Evolutionary conservation across 1,140 invertebrate species (phyloP).

Genomic region (Xylocopa sonorina): DNA sequence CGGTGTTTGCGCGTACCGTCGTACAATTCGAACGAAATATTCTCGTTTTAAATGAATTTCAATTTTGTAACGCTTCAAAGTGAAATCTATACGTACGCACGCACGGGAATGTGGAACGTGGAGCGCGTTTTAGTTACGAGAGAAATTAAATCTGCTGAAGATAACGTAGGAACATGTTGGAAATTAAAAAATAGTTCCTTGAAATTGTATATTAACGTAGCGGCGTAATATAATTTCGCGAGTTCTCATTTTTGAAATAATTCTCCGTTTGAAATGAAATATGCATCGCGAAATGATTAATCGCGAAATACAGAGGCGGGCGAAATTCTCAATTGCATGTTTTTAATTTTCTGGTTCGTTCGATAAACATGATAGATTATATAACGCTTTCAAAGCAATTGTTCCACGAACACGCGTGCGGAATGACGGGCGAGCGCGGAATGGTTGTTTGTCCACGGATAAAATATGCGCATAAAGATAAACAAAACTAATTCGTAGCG

Average conservation of each 20-base stretch:
- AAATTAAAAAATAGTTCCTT: conserved; percentile 4
- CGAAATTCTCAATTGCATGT: conserved; percentile 7
- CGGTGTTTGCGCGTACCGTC: background rate
- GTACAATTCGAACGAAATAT: no score
- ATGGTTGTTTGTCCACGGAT: background rate
- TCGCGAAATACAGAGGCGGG: background rate
- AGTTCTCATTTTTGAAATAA: conserved; percentile 13
- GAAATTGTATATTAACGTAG: background rate
- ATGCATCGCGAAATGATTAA: background rate
- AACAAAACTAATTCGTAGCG: conserved; percentile 22
- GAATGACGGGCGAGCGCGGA: background rate
- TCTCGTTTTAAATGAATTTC: conserved; percentile 20
- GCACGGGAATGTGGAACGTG: background rate
- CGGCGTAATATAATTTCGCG: background rate
- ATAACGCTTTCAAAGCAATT: conserved; percentile 17
- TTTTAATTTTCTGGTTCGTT: background rate
- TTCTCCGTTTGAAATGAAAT: background rate
- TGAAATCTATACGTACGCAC: no score
- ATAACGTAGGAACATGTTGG: background rate
- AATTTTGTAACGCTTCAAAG: background rate
- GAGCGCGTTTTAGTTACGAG: conserved; percentile 3
- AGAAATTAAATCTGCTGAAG: background rate
- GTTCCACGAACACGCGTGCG: background rate
- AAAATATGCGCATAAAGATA: background rate
- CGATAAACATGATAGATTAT: background rate